These are phyloP conservation scores for Andrena fulva DNA, from an alignment of 2,888 invertebrate species.

Conservation along the genomic window DNA sequence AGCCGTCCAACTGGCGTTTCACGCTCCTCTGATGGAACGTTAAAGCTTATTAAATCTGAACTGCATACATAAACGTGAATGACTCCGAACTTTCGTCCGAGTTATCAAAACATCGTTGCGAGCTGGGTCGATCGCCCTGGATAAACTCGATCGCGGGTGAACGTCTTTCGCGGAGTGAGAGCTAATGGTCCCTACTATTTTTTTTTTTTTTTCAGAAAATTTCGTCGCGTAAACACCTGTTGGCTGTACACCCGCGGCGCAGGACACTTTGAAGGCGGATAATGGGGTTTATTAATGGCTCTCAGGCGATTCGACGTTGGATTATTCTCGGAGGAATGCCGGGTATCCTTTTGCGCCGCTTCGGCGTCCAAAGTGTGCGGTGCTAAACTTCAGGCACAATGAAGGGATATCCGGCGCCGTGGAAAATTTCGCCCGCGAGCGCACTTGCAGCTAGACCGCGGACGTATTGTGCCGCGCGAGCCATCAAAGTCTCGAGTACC, in stretches of 20 bases:
- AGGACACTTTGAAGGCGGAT: background rate
- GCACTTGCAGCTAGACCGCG: background rate
- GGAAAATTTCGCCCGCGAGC: background rate
- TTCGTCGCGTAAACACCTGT: conserved; percentile 53
- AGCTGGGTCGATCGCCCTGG: background rate
- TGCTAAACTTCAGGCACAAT: background rate
- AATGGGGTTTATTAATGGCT: conserved; percentile 14
- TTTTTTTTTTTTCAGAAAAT: conserved; percentile 36
- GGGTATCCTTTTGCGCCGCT: conserved; percentile 19
- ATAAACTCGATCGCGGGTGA: background rate
- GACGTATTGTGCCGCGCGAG: background rate
- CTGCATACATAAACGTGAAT: too few species aligned
- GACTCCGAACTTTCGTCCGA: background rate
- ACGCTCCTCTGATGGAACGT: too few species aligned
- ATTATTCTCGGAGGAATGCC: conserved; percentile 10
- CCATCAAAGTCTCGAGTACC: background rate
- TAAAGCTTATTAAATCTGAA: too few species aligned
- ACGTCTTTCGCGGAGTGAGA: background rate
- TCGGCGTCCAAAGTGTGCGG: background rate
- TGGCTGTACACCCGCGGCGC: conserved; percentile 16
- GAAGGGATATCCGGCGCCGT: background rate
- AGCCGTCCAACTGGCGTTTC: too few species aligned
- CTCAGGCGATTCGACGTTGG: background rate
- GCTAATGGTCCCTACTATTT: conserved; percentile 2
- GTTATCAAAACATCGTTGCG: background rate